Evolutionary conservation across 2,888 invertebrate genomes (phyloP).

Genomic region (Anagyrus pseudococci): DNA sequence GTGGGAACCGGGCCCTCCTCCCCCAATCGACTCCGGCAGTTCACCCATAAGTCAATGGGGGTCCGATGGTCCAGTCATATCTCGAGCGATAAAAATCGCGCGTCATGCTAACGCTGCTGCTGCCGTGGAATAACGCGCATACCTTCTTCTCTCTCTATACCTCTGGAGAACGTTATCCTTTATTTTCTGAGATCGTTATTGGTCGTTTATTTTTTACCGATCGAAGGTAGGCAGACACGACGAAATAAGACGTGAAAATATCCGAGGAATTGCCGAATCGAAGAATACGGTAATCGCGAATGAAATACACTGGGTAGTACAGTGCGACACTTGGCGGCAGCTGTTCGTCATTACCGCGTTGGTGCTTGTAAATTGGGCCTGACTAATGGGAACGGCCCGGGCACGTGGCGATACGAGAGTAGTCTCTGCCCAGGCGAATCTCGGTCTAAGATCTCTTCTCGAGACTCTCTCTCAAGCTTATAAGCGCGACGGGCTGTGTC

Average conservation of each 20-base stretch:
- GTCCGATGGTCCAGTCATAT: constrained; percentile 10
- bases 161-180: neutral
- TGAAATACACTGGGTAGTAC: too few relatives aligned
- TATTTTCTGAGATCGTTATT: neutral
- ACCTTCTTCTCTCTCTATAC: neutral
- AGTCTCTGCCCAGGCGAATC: constrained; percentile 23
- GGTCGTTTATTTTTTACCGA: neutral
- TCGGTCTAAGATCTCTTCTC: constrained; percentile 14
- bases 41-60: neutral
- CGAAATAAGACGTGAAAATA: too few relatives aligned
- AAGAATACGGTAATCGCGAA: too few relatives aligned
- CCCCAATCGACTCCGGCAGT: neutral
- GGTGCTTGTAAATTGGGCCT: neutral
- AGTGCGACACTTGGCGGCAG: too few relatives aligned
- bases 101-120: neutral
- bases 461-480: neutral
- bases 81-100: constrained; percentile 22
- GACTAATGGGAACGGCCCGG: constrained; percentile 54
- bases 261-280: too few relatives aligned
- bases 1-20: constrained; percentile 33
- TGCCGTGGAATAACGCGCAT: too few relatives aligned
- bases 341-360: neutral
- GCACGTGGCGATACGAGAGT: constrained; percentile 51
- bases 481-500: neutral
- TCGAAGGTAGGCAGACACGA: too few relatives aligned